Conservation (phyloP, 2,113 vertebrate genomes). For the Nyctibius bracteatus region DNA sequence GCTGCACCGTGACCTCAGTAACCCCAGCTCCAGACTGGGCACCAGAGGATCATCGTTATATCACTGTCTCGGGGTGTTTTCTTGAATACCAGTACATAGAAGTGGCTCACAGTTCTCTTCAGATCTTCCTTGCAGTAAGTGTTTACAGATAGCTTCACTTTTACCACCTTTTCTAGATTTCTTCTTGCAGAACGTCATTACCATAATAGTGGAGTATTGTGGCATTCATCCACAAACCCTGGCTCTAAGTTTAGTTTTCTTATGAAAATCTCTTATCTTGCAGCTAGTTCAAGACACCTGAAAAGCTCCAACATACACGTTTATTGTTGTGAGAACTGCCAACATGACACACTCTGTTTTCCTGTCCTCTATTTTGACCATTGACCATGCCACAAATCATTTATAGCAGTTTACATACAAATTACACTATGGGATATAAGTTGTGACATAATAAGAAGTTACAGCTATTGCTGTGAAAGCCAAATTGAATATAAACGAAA, state of each 20-base stretch:
- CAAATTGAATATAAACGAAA: background rate
- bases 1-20: slow-evolving; percentile 94
- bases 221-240: background rate
- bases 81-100: slow-evolving; percentile 98
- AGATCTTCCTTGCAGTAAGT: slow-evolving; percentile 98
- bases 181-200: background rate
- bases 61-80: slow-evolving; percentile 94
- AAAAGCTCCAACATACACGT: background rate
- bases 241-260: background rate
- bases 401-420: background rate
- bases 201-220: background rate
- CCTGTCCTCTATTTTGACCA: background rate
- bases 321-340: background rate
- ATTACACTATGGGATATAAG: background rate
- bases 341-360: background rate
- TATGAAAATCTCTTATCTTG: background rate
- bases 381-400: background rate
- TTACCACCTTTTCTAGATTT: background rate
- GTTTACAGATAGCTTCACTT: background rate
- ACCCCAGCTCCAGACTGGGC: slow-evolving; percentile 96
- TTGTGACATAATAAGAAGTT: background rate
- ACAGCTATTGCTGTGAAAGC: background rate
- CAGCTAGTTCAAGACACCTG: background rate
- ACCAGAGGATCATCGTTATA: slow-evolving; percentile 97
- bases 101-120: slow-evolving; percentile 95